These are phyloP conservation scores for Xylocopa sonorina DNA, from an alignment of 1,140 invertebrate genomes.

Conservation along the genomic window DNA sequence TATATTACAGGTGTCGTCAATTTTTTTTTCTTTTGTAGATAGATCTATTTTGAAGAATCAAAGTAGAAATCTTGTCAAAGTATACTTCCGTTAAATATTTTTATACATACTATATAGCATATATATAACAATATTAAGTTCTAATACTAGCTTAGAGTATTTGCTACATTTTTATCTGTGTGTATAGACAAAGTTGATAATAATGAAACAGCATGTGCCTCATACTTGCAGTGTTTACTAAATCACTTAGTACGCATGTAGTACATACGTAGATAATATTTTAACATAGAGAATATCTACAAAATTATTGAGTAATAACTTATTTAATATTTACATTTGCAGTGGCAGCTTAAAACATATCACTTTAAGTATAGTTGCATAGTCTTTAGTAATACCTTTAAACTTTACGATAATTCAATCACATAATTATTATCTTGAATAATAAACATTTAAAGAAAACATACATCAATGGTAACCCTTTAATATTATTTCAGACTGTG, in stretches of 20 bases:
- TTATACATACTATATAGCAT: slow-evolving; percentile 63
- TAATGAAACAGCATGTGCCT: slow-evolving; percentile 70
- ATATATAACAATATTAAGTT: slow-evolving; percentile 40
- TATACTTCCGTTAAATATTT: slow-evolving; percentile 57
- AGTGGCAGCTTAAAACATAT: slow-evolving; percentile 72
- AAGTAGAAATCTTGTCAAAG: slow-evolving; percentile 58
- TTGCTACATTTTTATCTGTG: slow-evolving; percentile 61
- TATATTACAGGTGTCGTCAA: slow-evolving; percentile 45
- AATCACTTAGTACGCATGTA: slow-evolving; percentile 44
- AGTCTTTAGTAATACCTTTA: slow-evolving; percentile 59
- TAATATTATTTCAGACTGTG: too few species aligned
- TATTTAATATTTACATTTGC: slow-evolving; percentile 71
- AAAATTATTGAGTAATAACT: slow-evolving; percentile 67
- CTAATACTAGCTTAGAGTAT: slow-evolving; percentile 50
- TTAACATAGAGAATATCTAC: slow-evolving; percentile 43
- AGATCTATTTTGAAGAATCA: slow-evolving; percentile 59
- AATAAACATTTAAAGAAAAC: slow-evolving; percentile 60
- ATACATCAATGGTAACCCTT: background rate
- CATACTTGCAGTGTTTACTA: slow-evolving; percentile 61
- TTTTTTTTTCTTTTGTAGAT: slow-evolving; percentile 67
- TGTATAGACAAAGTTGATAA: too few species aligned
- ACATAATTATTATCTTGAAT: slow-evolving; percentile 56
- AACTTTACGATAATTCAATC: slow-evolving; percentile 48
- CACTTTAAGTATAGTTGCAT: slow-evolving; percentile 59
- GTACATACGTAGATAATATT: slow-evolving; percentile 52